Evolutionary conservation across 2,888 invertebrate genomes (phyloP), one percentile per base, ranked within the genome.

Genomic region (Beris morrisii): DNA sequence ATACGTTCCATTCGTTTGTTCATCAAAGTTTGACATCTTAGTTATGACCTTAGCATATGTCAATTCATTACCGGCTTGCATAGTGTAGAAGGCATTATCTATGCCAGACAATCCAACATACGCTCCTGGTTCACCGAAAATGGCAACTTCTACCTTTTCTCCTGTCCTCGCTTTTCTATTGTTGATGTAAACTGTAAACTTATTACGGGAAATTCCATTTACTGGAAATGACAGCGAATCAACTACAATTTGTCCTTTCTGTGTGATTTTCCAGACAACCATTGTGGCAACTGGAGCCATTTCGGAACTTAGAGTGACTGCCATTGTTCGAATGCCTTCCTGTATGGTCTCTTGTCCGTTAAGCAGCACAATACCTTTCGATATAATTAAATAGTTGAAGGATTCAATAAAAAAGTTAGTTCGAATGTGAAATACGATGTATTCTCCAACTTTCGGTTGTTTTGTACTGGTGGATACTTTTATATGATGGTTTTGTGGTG

Each of bases 211-310:
- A 72, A 97, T 93, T 68, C 96, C 96, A 81, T 97, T 95, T 31
- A 97, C 96, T 0, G 95, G 95, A 84, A 97, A 95, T n/a, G 96
- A 96, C 67, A 97, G 83, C 67, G 94, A 92, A 82, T 97, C 97
- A 0, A 93, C 93, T 0, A 95, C 87, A 57, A 97, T 90, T 74
- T 91, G 91, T 0, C 93, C 95, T 72, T 90, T 88, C 12, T 86
- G 86, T 5, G 89, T 89, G 1, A 95, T 87, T 77, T 91, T 88
- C 87, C 95, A 97, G 57, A 93, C 93, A 22, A 96, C 87, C 44
- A 94, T 86, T 0, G 95, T 95, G 12, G 96, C 90, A 30, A 91
- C 91, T 0, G 97, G 97, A 7, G 97, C 92, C 93, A 94, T 93
- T 83, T 93, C 93, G 4, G 93, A 88, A 45, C 91, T 90, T 57